Conservation (phyloP, 2,888 invertebrate species). For the Chymomyza caudatula region DNA sequence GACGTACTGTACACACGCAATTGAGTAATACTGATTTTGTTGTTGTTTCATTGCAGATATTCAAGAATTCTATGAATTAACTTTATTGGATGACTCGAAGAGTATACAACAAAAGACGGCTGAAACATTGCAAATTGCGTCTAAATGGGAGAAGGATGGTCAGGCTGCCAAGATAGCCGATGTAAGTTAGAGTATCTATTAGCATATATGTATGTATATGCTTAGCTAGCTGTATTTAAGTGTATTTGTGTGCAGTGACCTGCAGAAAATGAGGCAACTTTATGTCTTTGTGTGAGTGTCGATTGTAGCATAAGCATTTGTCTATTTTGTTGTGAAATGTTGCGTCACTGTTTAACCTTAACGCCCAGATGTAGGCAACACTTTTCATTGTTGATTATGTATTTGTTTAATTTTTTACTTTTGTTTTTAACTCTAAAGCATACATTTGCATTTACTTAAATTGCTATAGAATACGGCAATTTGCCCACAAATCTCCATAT, state of each 20-base stretch:
- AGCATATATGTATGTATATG: not conserved
- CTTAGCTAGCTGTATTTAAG: too few species aligned
- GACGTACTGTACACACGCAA: not conserved
- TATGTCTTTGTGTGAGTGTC: too few species aligned
- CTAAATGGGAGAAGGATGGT: conserved; percentile 89
- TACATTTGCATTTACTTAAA: not conserved
- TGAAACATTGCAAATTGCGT: conserved; percentile 96
- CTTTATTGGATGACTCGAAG: conserved; percentile 96
- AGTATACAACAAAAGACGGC: conserved; percentile 96
- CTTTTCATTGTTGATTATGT: not conserved
- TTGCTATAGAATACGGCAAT: not conserved
- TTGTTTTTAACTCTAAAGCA: not conserved
- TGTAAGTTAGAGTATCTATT: conserved; percentile 62
- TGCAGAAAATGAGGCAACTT: too few species aligned
- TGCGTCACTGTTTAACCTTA: not conserved
- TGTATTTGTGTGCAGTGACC: too few species aligned
- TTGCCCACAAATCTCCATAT: not conserved
- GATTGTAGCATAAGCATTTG: not conserved
- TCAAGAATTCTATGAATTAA: conserved; percentile 99
- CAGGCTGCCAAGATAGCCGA: conserved; percentile 77
- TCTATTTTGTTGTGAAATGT: not conserved
- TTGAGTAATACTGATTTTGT: not conserved
- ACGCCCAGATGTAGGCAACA: not conserved
- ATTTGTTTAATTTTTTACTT: not conserved
- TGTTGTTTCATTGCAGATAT: conserved; percentile 85